These are phyloP conservation scores for Drosophila prosaltans DNA, from an alignment of 1,140 invertebrate species.

Conservation along the genomic window DNA sequence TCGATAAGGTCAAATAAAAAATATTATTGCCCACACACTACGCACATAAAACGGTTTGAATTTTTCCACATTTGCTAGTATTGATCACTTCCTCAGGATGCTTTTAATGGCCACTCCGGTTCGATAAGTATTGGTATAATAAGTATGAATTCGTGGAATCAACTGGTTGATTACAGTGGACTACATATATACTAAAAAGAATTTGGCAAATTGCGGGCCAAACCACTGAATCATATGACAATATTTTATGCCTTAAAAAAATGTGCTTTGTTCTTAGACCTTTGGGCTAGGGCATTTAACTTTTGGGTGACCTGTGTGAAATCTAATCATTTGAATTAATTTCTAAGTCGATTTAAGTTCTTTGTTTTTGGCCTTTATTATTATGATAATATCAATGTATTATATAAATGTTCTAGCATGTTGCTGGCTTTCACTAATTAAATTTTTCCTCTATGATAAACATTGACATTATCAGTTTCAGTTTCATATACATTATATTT, in stretches of 20 bases:
- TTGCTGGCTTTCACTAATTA: conserved; percentile 1
- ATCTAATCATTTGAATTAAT: conserved; percentile 56
- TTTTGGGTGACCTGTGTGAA: background rate
- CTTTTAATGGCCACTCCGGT: background rate
- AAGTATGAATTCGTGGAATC: conserved; percentile 1
- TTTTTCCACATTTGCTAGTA: background rate
- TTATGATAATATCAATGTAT: conserved; percentile 19
- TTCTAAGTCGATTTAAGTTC: conserved; percentile 33
- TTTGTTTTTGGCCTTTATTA: background rate
- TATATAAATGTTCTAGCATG: background rate
- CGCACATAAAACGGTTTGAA: background rate
- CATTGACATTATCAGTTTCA: conserved; percentile 9
- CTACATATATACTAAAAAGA: no score
- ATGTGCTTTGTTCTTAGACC: background rate
- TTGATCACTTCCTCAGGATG: conserved; percentile 65
- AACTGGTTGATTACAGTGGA: background rate
- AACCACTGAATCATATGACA: conserved; percentile 15
- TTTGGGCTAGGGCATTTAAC: background rate
- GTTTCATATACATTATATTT: background rate
- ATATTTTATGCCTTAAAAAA: background rate
- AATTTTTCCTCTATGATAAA: conserved; percentile 11
- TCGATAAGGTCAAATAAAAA: conserved; percentile 36
- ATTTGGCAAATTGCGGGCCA: background rate
- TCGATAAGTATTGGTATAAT: conserved; percentile 22
- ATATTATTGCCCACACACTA: background rate